These are phyloP conservation scores for Urocitellus parryii DNA, from an alignment of 2,113 vertebrate genomes.

Conservation along the genomic window DNA sequence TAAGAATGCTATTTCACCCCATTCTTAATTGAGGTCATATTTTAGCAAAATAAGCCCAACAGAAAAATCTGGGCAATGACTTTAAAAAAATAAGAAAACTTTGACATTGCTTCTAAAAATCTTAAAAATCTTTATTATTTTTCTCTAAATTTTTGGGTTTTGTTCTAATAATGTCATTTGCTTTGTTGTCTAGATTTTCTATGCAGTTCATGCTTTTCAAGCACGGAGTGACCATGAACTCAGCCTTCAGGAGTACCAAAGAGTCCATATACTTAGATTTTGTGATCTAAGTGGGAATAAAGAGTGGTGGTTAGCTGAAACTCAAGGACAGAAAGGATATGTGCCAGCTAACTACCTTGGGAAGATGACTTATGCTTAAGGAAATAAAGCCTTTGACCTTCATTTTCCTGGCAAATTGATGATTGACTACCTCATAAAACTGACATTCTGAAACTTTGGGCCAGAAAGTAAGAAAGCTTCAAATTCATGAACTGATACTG, in stretches of 20 bases:
- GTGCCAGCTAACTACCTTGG: constrained; percentile 98
- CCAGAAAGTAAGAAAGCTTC: constrained; percentile 68
- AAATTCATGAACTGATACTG: constrained; percentile 59
- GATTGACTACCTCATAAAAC: constrained; percentile 73
- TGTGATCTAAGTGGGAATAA: constrained; percentile 96
- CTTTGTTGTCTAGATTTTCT: constrained; percentile 90
- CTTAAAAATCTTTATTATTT: not conserved
- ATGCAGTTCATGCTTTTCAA: constrained; percentile 96
- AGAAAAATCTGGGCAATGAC: not conserved
- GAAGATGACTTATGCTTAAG: constrained; percentile 97
- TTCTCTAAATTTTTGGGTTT: constrained; percentile 11
- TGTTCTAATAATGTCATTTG: constrained; percentile 43
- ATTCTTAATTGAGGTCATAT: not conserved
- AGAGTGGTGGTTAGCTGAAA: constrained; percentile 98
- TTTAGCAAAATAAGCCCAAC: constrained; percentile 37
- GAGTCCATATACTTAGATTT: constrained; percentile 94
- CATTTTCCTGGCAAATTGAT: constrained; percentile 62
- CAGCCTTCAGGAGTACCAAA: constrained; percentile 95
- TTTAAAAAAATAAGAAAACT: not conserved
- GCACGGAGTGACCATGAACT: constrained; percentile 96
- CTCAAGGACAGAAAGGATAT: constrained; percentile 94
- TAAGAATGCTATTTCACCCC: not conserved
- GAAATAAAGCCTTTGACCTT: constrained; percentile 22
- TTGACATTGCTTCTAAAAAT: not conserved
- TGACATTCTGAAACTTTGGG: constrained; percentile 67